Base-by-base conservation (phyloP, 1,140 invertebrate genomes). In the Psilanteris sp. region DNA sequence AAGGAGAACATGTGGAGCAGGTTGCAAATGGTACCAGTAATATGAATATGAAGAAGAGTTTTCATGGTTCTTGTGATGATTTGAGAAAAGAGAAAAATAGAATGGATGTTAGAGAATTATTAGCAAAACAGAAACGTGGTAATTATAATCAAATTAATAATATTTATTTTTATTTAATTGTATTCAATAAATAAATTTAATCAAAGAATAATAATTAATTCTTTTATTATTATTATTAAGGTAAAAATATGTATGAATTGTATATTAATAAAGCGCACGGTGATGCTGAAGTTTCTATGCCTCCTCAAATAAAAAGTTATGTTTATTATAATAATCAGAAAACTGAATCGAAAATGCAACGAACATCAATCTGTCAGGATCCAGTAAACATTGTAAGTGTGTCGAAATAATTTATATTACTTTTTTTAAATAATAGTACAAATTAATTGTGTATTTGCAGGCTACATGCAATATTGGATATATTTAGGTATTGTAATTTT, bases 401-500 rank as follows among this genome's bases (percentile, higher is more conserved):
- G 36, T 26, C 27, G 0, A 10, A 54, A 27, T 13, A 59, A 14
- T 16, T 8, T 50, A 27, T 32, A 26, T 26, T 11, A 0, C 46
- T 18, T 57, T 37, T 5, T 16, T 18, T 52, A 59, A 7, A 27
- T 43, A 22, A 32, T 4, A 16, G 31, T 62, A 52, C 67, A 80
- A 78, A 70, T 37, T 14, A 20, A 75, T 84, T 83, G 77, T 88
- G 68, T 85, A 80, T 74, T 88, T 88, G 71, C 86, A 88, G 86
- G 83, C 83, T 61, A 85, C 85, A 68, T 86, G 83, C 81, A 83
- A 81, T 77, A 81, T 86, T 81, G 85, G 81, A 87, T 84, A 83
- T 79, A 78, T 85, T 87, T 88, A 88, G 86, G 85, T 88, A 88
- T 75, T 80, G 85, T 87, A 83, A 82, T 67, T 62, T 57, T 34